Evolutionary conservation across 2,113 vertebrate genomes (phyloP).

Genomic region (Euleptes europaea): DNA sequence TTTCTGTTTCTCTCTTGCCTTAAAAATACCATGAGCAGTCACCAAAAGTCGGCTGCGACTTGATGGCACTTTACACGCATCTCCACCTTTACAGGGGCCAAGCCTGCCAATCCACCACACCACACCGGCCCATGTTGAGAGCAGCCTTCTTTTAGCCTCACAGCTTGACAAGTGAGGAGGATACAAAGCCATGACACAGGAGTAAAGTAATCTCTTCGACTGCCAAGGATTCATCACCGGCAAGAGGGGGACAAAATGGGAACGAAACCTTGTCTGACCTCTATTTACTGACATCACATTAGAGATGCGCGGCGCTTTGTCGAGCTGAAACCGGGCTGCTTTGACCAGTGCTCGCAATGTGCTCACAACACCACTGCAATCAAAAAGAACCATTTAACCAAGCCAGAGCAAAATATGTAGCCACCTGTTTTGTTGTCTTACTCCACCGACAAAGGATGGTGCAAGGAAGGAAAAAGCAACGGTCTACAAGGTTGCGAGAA

Average conservation of each 20-base stretch:
- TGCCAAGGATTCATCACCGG: neutral
- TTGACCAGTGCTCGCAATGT: neutral
- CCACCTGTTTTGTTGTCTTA: constrained; percentile 34
- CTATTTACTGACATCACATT: neutral
- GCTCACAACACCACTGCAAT: constrained; percentile 26
- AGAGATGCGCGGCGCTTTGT: constrained; percentile 4
- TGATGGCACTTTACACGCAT: too few species aligned
- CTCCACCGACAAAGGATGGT: constrained; percentile 12
- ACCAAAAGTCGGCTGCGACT: too few species aligned
- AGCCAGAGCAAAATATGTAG: constrained; percentile 15
- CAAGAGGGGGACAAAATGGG: constrained; percentile 3
- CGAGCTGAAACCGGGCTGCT: neutral
- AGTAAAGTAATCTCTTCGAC: neutral
- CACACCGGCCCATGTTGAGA: neutral
- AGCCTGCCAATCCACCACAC: neutral
- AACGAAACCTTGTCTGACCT: constrained; percentile 8
- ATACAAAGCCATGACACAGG: neutral
- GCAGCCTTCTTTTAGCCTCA: neutral
- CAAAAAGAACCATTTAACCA: constrained; percentile 48
- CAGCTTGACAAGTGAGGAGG: accelerated
- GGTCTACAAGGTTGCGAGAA: constrained; percentile 53
- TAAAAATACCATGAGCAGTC: too few species aligned
- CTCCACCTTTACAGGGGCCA: neutral
- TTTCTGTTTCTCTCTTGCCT: too few species aligned
- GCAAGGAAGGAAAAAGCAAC: constrained; percentile 15